Conservation (phyloP, 2,113 vertebrate species). For the Periophthalmus modestus region DNA sequence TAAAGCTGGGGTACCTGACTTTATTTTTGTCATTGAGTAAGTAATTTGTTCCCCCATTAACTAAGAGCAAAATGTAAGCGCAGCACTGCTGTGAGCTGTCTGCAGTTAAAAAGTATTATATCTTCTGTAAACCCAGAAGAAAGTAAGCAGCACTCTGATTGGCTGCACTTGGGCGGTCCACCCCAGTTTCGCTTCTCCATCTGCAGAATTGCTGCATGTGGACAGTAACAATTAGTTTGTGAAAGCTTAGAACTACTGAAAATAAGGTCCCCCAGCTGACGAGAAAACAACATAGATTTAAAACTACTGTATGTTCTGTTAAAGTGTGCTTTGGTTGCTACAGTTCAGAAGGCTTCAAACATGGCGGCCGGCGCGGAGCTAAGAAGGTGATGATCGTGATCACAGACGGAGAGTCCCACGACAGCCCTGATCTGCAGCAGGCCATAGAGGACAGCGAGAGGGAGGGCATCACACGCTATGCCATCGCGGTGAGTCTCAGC, state of each 20-base stretch:
- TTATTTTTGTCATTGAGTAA: too few species aligned
- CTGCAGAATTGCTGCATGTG: neutral
- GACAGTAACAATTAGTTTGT: neutral
- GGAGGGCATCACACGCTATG: constrained; percentile 94
- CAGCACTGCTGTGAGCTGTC: too few species aligned
- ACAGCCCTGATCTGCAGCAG: constrained; percentile 88
- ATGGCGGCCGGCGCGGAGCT: constrained; percentile 91
- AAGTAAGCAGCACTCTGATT: neutral
- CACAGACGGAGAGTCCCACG: constrained; percentile 96
- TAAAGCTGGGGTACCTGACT: too few species aligned
- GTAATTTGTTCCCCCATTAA: too few species aligned
- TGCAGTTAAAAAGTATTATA: too few species aligned
- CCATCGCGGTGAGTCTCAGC: constrained; percentile 87
- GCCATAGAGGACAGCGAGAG: constrained; percentile 91
- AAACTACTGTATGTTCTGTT: neutral
- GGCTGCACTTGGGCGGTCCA: too few species aligned
- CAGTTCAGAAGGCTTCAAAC: constrained; percentile 88
- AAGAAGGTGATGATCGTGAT: constrained; percentile 99
- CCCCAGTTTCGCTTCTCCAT: too few species aligned
- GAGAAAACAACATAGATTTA: too few species aligned
- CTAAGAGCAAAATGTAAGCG: too few species aligned
- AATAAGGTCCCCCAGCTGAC: too few species aligned
- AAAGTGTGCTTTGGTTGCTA: neutral
- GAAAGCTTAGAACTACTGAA: neutral
- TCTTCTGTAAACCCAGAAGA: neutral